phyloP scores from a whole-genome alignment of 2,888 invertebrate species.

The Phlogophora meticulosa region DNA sequence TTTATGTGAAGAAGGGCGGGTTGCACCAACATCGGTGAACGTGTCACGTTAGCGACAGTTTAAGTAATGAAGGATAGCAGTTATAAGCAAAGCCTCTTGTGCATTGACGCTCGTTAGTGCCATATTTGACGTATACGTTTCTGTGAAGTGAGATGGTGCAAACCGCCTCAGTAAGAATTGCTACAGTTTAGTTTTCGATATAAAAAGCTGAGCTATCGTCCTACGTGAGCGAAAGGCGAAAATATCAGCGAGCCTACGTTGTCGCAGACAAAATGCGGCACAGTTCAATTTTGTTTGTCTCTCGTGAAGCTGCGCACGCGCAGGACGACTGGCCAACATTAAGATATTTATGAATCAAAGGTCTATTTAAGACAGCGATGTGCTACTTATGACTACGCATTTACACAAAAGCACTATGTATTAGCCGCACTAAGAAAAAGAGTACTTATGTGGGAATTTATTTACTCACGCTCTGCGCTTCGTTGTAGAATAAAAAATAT shows the following conservation, averaged over 20 bases:
- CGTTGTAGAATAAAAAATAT: slow-evolving; percentile 26
- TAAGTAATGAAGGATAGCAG: slow-evolving; percentile 33
- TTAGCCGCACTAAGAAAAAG: slow-evolving; percentile 61
- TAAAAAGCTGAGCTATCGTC: slow-evolving; percentile 10
- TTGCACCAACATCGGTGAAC: slow-evolving; percentile 15
- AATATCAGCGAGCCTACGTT: background rate
- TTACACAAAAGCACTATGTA: slow-evolving; percentile 70
- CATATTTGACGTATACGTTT: slow-evolving; percentile 52
- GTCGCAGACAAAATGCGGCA: background rate
- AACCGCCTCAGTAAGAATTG: slow-evolving; percentile 29
- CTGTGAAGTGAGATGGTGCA: slow-evolving; percentile 24
- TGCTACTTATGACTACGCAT: slow-evolving; percentile 67
- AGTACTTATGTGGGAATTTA: slow-evolving; percentile 65
- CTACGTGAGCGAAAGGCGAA: background rate
- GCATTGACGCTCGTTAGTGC: slow-evolving; percentile 61
- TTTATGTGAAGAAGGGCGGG: slow-evolving; percentile 46
- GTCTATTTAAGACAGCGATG: slow-evolving; percentile 58
- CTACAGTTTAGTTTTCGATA: slow-evolving; percentile 27
- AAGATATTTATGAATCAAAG: slow-evolving; percentile 31
- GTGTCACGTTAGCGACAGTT: slow-evolving; percentile 34
- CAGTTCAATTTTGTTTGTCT: background rate
- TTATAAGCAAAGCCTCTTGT: slow-evolving; percentile 48
- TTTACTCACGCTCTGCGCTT: slow-evolving; percentile 52
- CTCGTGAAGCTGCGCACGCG: background rate
- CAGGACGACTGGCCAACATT: slow-evolving; percentile 2